These are phyloP conservation scores for Isurus oxyrinchus DNA, from an alignment of 2,113 vertebrate species.

Conservation along the genomic window DNA sequence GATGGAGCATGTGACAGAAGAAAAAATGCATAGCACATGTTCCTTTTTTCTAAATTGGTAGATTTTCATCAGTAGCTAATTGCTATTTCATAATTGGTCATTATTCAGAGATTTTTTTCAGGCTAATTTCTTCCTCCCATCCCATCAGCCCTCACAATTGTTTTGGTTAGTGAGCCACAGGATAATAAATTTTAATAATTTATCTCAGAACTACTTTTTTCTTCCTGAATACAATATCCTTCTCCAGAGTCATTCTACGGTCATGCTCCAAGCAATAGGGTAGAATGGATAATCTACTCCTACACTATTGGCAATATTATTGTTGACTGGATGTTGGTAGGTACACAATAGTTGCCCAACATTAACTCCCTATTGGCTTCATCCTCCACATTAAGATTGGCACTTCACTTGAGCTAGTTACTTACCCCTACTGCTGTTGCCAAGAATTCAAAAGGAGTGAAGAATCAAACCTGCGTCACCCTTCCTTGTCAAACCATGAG, in stretches of 20 bases:
- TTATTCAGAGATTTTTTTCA: not conserved
- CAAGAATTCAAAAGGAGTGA: not conserved
- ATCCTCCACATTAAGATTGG: not conserved
- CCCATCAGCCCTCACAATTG: not conserved
- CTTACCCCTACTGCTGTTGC: too few species aligned
- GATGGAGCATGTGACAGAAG: not conserved
- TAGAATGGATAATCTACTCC: not conserved
- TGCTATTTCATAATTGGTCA: not conserved
- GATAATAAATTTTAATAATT: not conserved
- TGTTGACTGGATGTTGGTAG: not conserved
- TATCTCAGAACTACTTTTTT: not conserved
- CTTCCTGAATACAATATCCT: not conserved
- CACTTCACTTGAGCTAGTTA: not conserved
- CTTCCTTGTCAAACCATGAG: not conserved
- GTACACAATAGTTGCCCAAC: not conserved
- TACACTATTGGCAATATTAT: not conserved
- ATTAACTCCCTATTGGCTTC: not conserved
- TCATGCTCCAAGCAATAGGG: not conserved
- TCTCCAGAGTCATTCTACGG: not conserved
- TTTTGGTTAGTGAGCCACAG: not conserved
- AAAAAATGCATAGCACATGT: not conserved
- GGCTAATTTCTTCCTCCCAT: not conserved
- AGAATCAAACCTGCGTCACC: not conserved
- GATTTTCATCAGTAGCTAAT: not conserved
- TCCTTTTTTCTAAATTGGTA: not conserved